Percentiles rank a stretch among this genome's conserved stretches.
Evolutionary conservation across 2,888 invertebrate species (phyloP).

Genomic region (Trissoscelio sp.): DNA sequence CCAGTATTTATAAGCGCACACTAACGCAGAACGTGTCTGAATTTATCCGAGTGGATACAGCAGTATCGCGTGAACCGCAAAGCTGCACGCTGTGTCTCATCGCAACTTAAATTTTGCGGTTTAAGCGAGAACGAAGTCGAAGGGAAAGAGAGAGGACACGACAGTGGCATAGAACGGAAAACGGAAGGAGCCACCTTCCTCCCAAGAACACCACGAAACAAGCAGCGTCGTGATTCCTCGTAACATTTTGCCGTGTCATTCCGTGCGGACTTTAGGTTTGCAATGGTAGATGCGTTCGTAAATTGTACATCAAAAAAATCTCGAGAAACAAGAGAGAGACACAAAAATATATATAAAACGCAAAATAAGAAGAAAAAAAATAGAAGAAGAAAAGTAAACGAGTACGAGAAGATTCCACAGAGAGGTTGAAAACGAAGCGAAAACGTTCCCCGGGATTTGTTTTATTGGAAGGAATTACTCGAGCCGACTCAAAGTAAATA

Average conservation of each 20-base stretch:
- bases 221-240: conserved; percentile 38
- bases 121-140: conserved; percentile 19
- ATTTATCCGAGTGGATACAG: conserved; percentile 11
- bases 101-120: conserved; percentile 44
- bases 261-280: conserved; percentile 35
- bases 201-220: conserved; percentile 19
- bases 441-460: conserved; percentile 29
- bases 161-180: conserved; percentile 10
- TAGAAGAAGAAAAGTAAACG: neutral
- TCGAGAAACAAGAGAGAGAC: neutral
- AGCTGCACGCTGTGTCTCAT: conserved; percentile 23
- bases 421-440: neutral
- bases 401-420: conserved; percentile 4
- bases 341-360: neutral
- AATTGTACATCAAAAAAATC: conserved; percentile 38
- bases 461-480: conserved; percentile 38
- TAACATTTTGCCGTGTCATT: conserved; percentile 36
- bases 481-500: conserved; percentile 29
- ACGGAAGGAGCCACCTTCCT: conserved; percentile 36
- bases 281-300: conserved; percentile 41
- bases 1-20: too few species aligned
- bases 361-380: neutral
- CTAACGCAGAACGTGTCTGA: neutral
- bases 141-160: neutral
- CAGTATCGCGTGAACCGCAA: conserved; percentile 28